A percentile compares a stretch with the other conserved stretches of the same genome.
Evolutionary conservation across 2,888 invertebrate species (phyloP).

Genomic region (Archips crataeganus): DNA sequence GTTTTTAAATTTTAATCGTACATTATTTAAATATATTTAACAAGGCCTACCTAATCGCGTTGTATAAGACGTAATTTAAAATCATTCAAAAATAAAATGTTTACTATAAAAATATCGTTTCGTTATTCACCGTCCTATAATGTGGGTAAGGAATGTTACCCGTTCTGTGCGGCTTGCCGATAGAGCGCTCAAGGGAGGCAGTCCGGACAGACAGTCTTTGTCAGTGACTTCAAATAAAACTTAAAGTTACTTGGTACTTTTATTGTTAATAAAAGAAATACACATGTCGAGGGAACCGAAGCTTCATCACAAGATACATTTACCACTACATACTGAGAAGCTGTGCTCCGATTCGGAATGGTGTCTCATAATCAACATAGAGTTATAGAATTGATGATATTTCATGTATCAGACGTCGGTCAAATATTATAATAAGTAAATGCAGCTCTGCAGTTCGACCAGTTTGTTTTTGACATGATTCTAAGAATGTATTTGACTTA

Average conservation of each 20-base stretch:
- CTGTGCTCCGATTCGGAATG: neutral
- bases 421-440: conserved; percentile 14
- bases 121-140: conserved; percentile 7
- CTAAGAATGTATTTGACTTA: conserved; percentile 44
- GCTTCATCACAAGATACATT: conserved; percentile 20
- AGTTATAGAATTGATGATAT: conserved; percentile 12
- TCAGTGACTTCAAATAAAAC: conserved; percentile 76
- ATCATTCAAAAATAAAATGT: conserved; percentile 74
- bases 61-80: conserved; percentile 74
- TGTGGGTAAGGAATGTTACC: no score
- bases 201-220: conserved; percentile 55
- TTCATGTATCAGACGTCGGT: conserved; percentile 17
- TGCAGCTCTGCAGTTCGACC: conserved; percentile 37
- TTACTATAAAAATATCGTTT: conserved; percentile 56
- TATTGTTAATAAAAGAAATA: conserved; percentile 76
- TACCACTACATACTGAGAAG: conserved; percentile 11
- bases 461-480: conserved; percentile 52
- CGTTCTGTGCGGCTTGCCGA: neutral
- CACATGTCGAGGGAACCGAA: conserved; percentile 63
- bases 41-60: conserved; percentile 71
- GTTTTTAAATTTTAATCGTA: conserved; percentile 67
- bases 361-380: conserved; percentile 16
- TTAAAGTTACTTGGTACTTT: conserved; percentile 75
- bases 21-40: conserved; percentile 68
- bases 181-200: conserved; percentile 42